Percentiles rank a stretch among this genome's conserved stretches.
phyloP scores from a whole-genome alignment of 2,797 vertebrate genomes.

The Intellagama lesueurii region DNA sequence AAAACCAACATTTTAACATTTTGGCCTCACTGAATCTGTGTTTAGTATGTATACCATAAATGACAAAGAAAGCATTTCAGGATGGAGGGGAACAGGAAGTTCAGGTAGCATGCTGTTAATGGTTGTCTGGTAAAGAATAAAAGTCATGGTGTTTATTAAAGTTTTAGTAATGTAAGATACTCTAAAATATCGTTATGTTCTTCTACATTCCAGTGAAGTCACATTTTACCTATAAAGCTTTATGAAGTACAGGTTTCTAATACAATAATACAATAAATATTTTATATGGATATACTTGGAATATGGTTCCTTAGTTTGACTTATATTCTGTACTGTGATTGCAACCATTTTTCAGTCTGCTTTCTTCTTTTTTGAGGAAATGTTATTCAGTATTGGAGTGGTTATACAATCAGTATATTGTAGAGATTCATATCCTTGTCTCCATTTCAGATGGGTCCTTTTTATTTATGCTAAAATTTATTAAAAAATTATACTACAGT shows the following conservation, averaged over 20 bases:
- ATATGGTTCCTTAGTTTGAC: not conserved
- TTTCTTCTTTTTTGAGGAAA: not conserved
- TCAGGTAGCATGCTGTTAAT: not conserved
- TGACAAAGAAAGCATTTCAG: not conserved
- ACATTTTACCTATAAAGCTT: not conserved
- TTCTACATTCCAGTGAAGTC: slow-evolving; percentile 2
- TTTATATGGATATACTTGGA: not conserved
- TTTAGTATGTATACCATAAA: not conserved
- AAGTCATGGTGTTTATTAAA: not conserved
- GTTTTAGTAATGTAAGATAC: slow-evolving; percentile 5
- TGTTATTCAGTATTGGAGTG: not conserved
- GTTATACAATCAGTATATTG: not conserved
- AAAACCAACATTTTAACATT: not conserved
- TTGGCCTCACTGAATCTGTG: not conserved
- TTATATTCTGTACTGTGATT: not conserved
- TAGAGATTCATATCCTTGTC: not conserved
- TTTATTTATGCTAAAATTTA: not conserved
- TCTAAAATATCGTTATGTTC: not conserved
- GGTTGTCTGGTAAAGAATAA: not conserved
- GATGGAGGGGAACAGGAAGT: not conserved
- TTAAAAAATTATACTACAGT: not conserved
- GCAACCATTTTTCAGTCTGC: not conserved
- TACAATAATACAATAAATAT: not conserved
- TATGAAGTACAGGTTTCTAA: not conserved
- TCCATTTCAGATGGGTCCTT: not conserved